Conservation (phyloP, 2,797 vertebrate species). For the Tympanoctomys barrerae region DNA sequence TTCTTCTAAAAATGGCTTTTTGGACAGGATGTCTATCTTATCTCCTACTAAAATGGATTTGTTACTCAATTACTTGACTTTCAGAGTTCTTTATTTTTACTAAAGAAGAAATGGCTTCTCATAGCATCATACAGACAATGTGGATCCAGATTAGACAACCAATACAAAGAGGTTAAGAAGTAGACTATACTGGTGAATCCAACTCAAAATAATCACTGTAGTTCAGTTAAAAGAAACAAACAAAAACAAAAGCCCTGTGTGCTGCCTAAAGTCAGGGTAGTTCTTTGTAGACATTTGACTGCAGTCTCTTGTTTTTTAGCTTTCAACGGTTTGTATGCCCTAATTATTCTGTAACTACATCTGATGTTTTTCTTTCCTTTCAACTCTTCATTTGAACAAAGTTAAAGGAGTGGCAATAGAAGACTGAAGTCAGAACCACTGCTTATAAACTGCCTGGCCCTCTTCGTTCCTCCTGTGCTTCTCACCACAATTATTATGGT, state of each 20-base stretch:
- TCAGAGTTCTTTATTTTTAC: conserved; percentile 18
- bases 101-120: background rate
- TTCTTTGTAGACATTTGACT: conserved; percentile 4
- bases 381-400: conserved; percentile 53
- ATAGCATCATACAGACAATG: background rate
- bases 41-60: background rate
- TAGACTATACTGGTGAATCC: background rate
- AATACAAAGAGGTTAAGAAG: background rate
- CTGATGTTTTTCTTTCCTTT: background rate
- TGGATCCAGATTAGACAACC: background rate
- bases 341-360: conserved; percentile 26
- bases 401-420: background rate
- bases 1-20: background rate
- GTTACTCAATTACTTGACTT: background rate
- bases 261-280: background rate
- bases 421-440: background rate
- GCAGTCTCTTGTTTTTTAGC: background rate
- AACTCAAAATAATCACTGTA: background rate
- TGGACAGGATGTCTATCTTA: background rate
- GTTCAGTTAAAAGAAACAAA: background rate
- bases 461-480: background rate
- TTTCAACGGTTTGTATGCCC: background rate
- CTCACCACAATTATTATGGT: background rate
- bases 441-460: background rate
- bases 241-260: background rate